Evolutionary conservation across 2,888 invertebrate genomes (phyloP), one percentile per base, ranked within the genome.

Genomic region (Caenorhabditis plicata): DNA sequence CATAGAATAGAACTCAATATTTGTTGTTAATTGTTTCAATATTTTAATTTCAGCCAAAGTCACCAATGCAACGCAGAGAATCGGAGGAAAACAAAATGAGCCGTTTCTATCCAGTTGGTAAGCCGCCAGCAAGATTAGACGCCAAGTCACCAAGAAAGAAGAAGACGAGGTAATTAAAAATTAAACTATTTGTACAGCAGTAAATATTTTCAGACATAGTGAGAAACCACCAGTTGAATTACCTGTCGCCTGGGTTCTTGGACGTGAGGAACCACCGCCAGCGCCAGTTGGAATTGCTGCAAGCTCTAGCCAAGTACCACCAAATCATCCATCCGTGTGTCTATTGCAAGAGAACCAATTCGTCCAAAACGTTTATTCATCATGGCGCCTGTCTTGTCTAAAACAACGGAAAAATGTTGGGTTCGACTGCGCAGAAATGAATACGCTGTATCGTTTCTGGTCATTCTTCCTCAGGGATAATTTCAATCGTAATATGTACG

Each of bases 391-490:
- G 68, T 87, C 92, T 72, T 96, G 96, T 83, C 86, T 93, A 32
- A 92, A 91, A 87, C 95, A 96, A 82, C 89, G 95, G 70, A 90
- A 91, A 83, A 88, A 90, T 81, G 86, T 91, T 51, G 96, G 96
- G 60, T 89, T 89, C 77, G 96, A 96, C 0, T 90, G 93, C 5
- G 92, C 92, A 81, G 98, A 99, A 84, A 98, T 99, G 96, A 98
- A 98, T 84, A 98, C 98, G 0, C 86, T 98, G 44, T 99, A 94
- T 86, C 87, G 98, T 62, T 99, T 98, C 86, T 98, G 98, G 98
- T 96, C 96, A 26, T 96, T 96, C 87, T 98, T 98, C 86, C 85
- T 99, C 66, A 85, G 98, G 60, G 95, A 96, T 82, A 93, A 96
- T 82, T 98, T 94, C 85, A 98, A 98, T 84, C 88, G 90, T 74